These are phyloP conservation scores for Pyxicephalus adspersus DNA, from an alignment of 2,113 vertebrate genomes.

Conservation along the genomic window DNA sequence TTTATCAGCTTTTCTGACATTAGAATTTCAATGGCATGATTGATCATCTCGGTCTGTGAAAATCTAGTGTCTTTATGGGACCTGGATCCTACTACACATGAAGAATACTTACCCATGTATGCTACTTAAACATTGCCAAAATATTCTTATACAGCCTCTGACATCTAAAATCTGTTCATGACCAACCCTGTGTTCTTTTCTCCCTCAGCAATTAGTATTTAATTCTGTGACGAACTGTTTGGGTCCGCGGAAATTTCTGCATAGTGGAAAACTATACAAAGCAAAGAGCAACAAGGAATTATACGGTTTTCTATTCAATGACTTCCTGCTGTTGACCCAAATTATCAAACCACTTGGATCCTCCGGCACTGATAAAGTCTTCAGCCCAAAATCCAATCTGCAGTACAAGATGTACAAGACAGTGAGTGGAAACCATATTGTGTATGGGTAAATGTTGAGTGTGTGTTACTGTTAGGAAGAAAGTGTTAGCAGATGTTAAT, in stretches of 20 bases:
- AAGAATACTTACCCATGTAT: too few species aligned
- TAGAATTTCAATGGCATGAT: too few species aligned
- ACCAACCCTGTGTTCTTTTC: slow-evolving; percentile 8
- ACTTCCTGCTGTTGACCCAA: slow-evolving; percentile 98
- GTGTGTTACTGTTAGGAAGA: too few species aligned
- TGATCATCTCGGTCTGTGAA: too few species aligned
- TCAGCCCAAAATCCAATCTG: slow-evolving; percentile 95
- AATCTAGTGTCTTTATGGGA: too few species aligned
- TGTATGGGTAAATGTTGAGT: too few species aligned
- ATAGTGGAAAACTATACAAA: slow-evolving; percentile 97
- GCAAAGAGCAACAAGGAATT: slow-evolving; percentile 99
- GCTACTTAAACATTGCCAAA: too few species aligned
- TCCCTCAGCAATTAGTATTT: slow-evolving; percentile 94
- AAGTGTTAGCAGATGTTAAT: too few species aligned
- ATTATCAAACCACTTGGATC: slow-evolving; percentile 92
- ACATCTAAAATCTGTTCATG: too few species aligned
- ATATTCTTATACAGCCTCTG: too few species aligned
- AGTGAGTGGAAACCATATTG: slow-evolving; percentile 71
- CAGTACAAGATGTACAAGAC: slow-evolving; percentile 99
- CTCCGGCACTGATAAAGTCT: slow-evolving; percentile 91
- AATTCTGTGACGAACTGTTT: slow-evolving; percentile 98
- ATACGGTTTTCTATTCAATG: slow-evolving; percentile 97
- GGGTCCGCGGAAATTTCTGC: slow-evolving; percentile 97
- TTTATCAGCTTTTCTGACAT: too few species aligned
- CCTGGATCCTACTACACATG: too few species aligned